A percentile compares a stretch with the other conserved stretches of the same genome.
These are phyloP conservation scores for Drosophila littoralis DNA, from an alignment of 1,140 invertebrate species.

Conservation along the genomic window DNA sequence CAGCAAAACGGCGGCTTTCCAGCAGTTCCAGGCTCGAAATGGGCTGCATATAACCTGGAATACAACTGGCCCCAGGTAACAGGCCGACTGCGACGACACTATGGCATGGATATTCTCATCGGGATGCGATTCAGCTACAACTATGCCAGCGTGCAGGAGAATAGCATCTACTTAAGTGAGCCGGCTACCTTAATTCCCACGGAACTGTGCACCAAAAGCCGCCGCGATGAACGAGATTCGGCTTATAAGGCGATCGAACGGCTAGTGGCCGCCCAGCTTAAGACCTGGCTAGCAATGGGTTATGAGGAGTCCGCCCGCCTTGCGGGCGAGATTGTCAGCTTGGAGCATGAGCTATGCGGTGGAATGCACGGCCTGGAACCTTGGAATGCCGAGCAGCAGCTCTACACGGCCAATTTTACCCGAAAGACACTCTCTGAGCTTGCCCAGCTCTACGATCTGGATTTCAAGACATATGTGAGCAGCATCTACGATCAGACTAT, in stretches of 20 bases:
- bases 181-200: slow-evolving; percentile 64
- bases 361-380: slow-evolving; percentile 42
- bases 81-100: slow-evolving; percentile 88
- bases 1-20: slow-evolving; percentile 76
- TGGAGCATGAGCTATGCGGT: slow-evolving; percentile 72
- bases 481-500: slow-evolving; percentile 47
- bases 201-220: slow-evolving; percentile 50
- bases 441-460: slow-evolving; percentile 35
- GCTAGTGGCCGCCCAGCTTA: slow-evolving; percentile 55
- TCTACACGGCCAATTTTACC: slow-evolving; percentile 55
- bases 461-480: slow-evolving; percentile 57
- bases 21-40: slow-evolving; percentile 70
- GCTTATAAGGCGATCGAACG: slow-evolving; percentile 53
- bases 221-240: slow-evolving; percentile 37
- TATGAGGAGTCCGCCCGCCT: slow-evolving; percentile 54
- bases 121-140: slow-evolving; percentile 93
- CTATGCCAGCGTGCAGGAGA: slow-evolving; percentile 92
- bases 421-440: slow-evolving; percentile 60
- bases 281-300: slow-evolving; percentile 59
- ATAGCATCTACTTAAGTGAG: slow-evolving; percentile 93
- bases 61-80: slow-evolving; percentile 90
- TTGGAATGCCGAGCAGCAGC: slow-evolving; percentile 52
- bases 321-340: slow-evolving; percentile 63
- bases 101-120: slow-evolving; percentile 92
- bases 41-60: slow-evolving; percentile 60